Conservation (phyloP, 2,797 vertebrate genomes). For the Zalophus californianus region DNA sequence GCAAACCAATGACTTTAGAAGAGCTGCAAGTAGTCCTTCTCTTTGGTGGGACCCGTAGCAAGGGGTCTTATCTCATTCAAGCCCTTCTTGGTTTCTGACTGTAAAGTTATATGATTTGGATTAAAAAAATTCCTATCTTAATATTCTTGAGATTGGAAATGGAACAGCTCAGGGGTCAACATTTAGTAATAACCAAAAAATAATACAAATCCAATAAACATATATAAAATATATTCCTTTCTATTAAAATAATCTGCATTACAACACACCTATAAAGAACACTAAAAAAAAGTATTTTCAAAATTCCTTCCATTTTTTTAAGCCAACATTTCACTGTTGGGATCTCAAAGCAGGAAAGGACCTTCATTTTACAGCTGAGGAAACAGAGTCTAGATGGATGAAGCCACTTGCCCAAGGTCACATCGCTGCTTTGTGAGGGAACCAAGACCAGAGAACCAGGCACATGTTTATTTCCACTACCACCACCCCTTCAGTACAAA, state of each 20-base stretch:
- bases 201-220: neutral
- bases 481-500: neutral
- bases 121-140: neutral
- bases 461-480: neutral
- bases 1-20: neutral
- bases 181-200: constrained; percentile 7
- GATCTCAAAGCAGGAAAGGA: neutral
- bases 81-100: neutral
- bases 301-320: constrained; percentile 11
- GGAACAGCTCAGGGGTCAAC: neutral
- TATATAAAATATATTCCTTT: neutral
- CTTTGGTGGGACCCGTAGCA: neutral
- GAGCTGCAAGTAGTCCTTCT: neutral
- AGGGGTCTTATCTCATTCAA: neutral
- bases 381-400: neutral
- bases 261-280: neutral
- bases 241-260: constrained; percentile 31
- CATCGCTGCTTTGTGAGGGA: neutral
- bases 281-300: constrained; percentile 4
- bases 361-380: neutral
- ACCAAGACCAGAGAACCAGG: neutral
- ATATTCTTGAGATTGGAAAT: neutral
- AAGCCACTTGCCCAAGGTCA: neutral
- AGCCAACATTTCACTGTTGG: neutral
- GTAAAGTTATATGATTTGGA: neutral